These are phyloP conservation scores for Ceratina calcarata DNA, from an alignment of 1,140 invertebrate genomes.

Conservation along the genomic window DNA sequence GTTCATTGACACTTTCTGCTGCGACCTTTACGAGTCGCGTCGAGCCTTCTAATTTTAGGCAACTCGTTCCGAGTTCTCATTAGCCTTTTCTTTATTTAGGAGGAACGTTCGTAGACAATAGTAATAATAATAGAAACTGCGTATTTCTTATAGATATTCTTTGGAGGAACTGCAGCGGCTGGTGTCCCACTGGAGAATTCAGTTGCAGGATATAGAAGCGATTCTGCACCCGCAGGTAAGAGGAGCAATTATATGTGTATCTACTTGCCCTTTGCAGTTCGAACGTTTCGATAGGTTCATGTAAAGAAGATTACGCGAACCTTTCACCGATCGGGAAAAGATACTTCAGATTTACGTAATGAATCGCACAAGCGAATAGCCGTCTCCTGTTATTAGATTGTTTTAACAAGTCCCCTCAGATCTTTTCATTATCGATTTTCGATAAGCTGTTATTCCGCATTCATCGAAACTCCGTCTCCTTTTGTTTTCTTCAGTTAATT, in stretches of 20 bases:
- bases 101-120: background rate
- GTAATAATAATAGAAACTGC: background rate
- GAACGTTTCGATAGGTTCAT: constrained; percentile 19
- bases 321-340: no score
- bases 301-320: constrained; percentile 30
- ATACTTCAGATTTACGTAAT: no score
- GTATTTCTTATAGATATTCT: constrained; percentile 80
- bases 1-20: constrained; percentile 18
- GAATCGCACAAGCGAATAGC: no score
- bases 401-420: no score
- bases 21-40: background rate
- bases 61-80: background rate
- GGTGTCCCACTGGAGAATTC: constrained; percentile 93
- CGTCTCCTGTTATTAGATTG: no score
- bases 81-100: no score
- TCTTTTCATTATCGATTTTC: no score
- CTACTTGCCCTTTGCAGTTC: constrained; percentile 5
- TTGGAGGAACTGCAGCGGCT: constrained; percentile 93
- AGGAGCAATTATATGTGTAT: constrained; percentile 23
- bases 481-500: no score
- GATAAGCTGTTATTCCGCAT: no score
- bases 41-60: constrained; percentile 6
- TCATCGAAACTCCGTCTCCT: no score
- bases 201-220: constrained; percentile 94
- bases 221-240: constrained; percentile 93